Conservation (phyloP, 2,888 invertebrate genomes). For the Ophonus ardosiacus region DNA sequence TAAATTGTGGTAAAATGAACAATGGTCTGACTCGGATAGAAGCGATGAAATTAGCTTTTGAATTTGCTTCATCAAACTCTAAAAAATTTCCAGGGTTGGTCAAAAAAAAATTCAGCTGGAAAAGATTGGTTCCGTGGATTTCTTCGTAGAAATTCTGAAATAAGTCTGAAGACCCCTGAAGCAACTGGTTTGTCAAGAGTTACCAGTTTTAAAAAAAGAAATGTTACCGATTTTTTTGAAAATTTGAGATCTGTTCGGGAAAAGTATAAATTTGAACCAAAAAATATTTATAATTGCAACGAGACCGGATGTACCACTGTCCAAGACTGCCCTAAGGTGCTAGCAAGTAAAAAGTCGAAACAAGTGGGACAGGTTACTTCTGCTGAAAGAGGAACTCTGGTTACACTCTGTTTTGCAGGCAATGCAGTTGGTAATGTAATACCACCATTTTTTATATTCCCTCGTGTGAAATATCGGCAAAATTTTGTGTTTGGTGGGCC, state of each 20-base stretch:
- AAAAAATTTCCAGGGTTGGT: background rate
- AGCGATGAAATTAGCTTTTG: background rate
- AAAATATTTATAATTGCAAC: slow-evolving; percentile 71
- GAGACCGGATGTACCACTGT: slow-evolving; percentile 72
- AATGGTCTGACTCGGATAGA: too few relatives aligned
- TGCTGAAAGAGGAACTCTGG: slow-evolving; percentile 72
- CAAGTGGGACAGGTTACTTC: slow-evolving; percentile 72
- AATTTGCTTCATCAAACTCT: background rate
- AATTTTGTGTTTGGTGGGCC: slow-evolving; percentile 71
- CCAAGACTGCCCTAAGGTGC: slow-evolving; percentile 70
- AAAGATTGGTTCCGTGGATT: slow-evolving; percentile 66
- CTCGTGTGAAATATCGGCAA: slow-evolving; percentile 70
- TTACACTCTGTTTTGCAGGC: slow-evolving; percentile 71
- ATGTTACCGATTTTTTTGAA: slow-evolving; percentile 67
- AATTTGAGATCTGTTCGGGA: slow-evolving; percentile 66
- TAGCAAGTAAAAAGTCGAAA: slow-evolving; percentile 71
- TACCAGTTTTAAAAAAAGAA: slow-evolving; percentile 67
- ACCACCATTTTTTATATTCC: slow-evolving; percentile 73
- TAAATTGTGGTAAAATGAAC: too few relatives aligned
- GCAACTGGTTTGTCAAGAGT: slow-evolving; percentile 66
- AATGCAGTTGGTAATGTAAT: slow-evolving; percentile 71
- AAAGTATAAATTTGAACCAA: slow-evolving; percentile 65
- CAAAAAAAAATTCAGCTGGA: background rate
- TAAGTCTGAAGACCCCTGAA: slow-evolving; percentile 66
- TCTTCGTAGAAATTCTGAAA: slow-evolving; percentile 60